Base-by-base conservation (phyloP, 2,888 invertebrate species). In the Habroteleia sp. region DNA sequence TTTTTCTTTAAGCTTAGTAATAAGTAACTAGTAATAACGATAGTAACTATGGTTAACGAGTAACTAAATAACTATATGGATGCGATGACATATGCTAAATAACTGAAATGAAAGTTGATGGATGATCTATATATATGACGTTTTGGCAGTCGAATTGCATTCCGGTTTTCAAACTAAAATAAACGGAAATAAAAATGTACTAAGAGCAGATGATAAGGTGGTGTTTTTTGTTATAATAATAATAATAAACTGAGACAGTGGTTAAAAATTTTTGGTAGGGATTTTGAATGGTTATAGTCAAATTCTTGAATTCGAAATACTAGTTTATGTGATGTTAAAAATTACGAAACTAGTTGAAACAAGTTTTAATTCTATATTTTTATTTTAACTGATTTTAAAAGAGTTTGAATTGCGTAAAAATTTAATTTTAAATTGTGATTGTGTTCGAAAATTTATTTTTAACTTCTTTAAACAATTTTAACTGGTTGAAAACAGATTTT, bases 81-180 rank as follows among this genome's bases (percentile, higher is more conserved):
- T 17, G 62, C 13, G 46, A 25, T 44, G 8, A 4, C 23, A 13
- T 41, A 23, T 29, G 42, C 52, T 50, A 62, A 39, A 17, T 33
- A 52, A 50, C 11, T 50, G 27, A 35, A 44, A 54, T 6, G 14
- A 37, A 54, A 37, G 7, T 39, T 39, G 29, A 68, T 33, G 44
- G 46, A 71, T 54, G 44, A 56, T 39, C 48, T n/a, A n/a, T n/a
- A n/a, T n/a, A n/a, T 71, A 71, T 71, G 71, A 71, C 71, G 71
- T 71, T 71, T 71, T 62, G 71, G 71, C 71, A 56, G 63, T 71
- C 71, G 71, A 71, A 71, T 71, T 63, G 71, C 63, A 71, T 63
- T 71, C 48, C 54, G 31, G 8, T 63, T 41, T 44, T 31, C 7
- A 44, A 50, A 62, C 5, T 2, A 14, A 39, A 33, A 20, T 11